A percentile compares a stretch with the other conserved stretches of the same genome.
Conservation (phyloP, 2,888 invertebrate species). For the Phoronis australis region DNA sequence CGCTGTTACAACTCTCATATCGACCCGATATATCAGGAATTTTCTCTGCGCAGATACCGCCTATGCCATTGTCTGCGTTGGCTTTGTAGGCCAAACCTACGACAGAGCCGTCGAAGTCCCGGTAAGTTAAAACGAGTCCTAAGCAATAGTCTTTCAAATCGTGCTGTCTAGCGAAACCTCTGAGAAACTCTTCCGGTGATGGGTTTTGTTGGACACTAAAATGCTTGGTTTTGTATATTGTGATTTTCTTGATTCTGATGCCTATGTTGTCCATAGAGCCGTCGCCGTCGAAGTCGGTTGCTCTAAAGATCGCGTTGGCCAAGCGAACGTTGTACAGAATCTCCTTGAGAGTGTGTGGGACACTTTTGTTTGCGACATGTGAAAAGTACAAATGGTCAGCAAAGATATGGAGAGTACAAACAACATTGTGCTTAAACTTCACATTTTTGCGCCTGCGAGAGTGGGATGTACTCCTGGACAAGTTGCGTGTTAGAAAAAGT, state of each 20-base stretch:
- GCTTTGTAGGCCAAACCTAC: constrained; percentile 38
- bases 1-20: constrained; percentile 28
- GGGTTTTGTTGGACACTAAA: too few species aligned
- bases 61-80: constrained; percentile 24
- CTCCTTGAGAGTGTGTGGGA: constrained; percentile 22
- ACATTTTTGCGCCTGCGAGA: too few species aligned
- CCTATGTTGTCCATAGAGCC: constrained; percentile 39
- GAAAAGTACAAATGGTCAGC: constrained; percentile 37
- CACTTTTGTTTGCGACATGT: constrained; percentile 19
- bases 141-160: constrained; percentile 28
- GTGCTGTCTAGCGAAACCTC: constrained; percentile 25
- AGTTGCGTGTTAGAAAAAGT: too few species aligned
- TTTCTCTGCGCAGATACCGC: constrained; percentile 33
- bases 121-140: constrained; percentile 28
- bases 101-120: constrained; percentile 26
- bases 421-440: too few species aligned
- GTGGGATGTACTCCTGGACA: too few species aligned
- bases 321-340: constrained; percentile 29
- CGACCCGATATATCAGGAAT: constrained; percentile 4
- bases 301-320: constrained; percentile 36
- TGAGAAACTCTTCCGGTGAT: constrained; percentile 24
- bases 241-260: constrained; percentile 29
- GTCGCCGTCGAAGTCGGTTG: constrained; percentile 41
- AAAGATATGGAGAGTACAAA: constrained; percentile 33
- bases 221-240: constrained; percentile 17